Percentiles rank a stretch among this genome's conserved stretches.
phyloP scores from a whole-genome alignment of 2,113 vertebrate genomes.

The Pogonocichla stellata region DNA sequence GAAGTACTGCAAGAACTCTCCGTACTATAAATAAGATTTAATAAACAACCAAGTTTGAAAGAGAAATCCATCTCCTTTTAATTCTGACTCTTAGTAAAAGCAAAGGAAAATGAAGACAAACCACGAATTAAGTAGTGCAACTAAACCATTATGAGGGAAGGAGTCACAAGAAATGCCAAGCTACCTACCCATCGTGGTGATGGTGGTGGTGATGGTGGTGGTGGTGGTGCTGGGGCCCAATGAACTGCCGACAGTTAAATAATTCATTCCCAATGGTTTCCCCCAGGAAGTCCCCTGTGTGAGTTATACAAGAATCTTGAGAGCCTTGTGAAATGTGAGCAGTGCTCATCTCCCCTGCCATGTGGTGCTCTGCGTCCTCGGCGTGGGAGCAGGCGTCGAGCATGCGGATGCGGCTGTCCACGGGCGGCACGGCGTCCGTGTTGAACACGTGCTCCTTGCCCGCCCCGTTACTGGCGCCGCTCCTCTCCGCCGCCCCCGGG shows the following conservation, averaged over 20 bases:
- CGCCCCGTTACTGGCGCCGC: constrained; percentile 65
- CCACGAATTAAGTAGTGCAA: too few relatives aligned
- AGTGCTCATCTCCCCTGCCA: constrained; percentile 80
- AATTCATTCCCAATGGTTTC: constrained; percentile 93
- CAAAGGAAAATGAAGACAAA: too few relatives aligned
- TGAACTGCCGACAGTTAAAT: constrained; percentile 95
- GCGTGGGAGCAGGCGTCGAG: constrained; percentile 84
- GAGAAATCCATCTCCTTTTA: too few relatives aligned
- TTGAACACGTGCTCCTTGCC: constrained; percentile 85
- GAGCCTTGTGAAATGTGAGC: constrained; percentile 84
- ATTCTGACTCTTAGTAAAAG: too few relatives aligned
- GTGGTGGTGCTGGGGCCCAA: constrained; percentile 93
- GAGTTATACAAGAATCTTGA: constrained; percentile 89
- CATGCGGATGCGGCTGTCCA: constrained; percentile 86
- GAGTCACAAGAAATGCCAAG: neutral
- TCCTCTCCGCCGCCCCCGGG: constrained; percentile 73
- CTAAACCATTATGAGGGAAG: too few relatives aligned
- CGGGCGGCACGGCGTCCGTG: constrained; percentile 77
- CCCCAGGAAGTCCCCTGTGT: constrained; percentile 90
- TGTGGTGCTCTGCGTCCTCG: constrained; percentile 82
- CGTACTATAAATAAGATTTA: too few relatives aligned
- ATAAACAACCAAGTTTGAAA: too few relatives aligned
- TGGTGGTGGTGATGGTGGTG: constrained; percentile 88
- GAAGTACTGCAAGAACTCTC: too few relatives aligned
- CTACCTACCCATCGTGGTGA: constrained; percentile 89